Evolutionary conservation across 2,888 invertebrate genomes (phyloP), one percentile per base, ranked within the genome.

Genomic region (Trissolcus japonicus): DNA sequence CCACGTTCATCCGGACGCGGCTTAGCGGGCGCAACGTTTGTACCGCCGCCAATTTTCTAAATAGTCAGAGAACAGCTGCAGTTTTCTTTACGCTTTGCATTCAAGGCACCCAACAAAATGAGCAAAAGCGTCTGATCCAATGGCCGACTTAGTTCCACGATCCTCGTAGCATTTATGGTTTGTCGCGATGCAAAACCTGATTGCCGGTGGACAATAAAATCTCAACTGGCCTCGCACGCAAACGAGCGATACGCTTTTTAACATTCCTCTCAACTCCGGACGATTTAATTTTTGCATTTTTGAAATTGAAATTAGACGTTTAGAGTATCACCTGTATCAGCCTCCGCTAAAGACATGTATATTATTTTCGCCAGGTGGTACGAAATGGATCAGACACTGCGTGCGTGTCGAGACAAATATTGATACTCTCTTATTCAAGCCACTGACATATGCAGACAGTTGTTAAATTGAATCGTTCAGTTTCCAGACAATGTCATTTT

Each of bases 31-130:
- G 51, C 46, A 72, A 56, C 35, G 35, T 11, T 35, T 53, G 67
- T 61, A 74, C 75, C 75, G 71, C 65, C 55, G 79, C 56, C n/a
- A 85, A 85, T 85, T 85, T 84, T 85, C 84, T 81, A 86, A 85
- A 85, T 84, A 82, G 81, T 66, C 57, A 80, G 63, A 80, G 63
- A 82, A 82, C 83, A 83, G 82, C 85, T 83, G 83, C 82, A 63
- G 59, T 48, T 57, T 73, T 68, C 48, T 19, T 62, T 56, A 19
- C 63, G 65, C 73, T 60, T 68, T 51, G 65, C 62, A 9, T 62
- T 54, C 35, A 40, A 41, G 50, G 1, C 17, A 40, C 54, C 61
- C 50, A 69, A 59, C 53, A 65, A 77, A 69, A 63, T 62, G 74
- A 67, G 71, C 67, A 66, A 73, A 53, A 63, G 41, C 21, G 50